Conservation (phyloP, 2,888 invertebrate genomes). For the Torymus auratus region DNA sequence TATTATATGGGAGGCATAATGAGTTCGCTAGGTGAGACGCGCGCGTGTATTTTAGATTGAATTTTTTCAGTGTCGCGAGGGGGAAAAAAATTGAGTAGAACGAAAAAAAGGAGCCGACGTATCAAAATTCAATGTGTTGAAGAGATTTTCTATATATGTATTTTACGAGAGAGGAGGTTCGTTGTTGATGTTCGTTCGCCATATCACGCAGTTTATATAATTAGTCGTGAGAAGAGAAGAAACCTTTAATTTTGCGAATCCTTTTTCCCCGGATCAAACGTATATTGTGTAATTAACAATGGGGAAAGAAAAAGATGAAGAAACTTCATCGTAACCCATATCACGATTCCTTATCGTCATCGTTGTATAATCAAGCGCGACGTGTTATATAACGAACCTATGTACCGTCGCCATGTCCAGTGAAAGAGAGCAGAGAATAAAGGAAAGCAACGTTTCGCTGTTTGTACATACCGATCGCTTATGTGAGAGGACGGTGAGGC, state of each 20-base stretch:
- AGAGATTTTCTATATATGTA: slow-evolving; percentile 41
- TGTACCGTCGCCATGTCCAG: slow-evolving; percentile 25
- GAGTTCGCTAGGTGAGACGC: no score
- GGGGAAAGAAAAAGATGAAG: neutral
- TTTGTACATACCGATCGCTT: slow-evolving; percentile 46
- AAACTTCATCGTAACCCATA: neutral
- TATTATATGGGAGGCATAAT: no score
- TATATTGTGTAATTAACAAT: no score
- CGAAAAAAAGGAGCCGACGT: neutral
- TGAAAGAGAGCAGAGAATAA: neutral
- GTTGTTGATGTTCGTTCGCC: slow-evolving; percentile 18
- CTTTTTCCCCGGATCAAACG: no score
- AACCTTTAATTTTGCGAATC: no score
- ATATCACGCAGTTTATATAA: neutral
- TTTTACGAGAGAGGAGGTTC: slow-evolving; percentile 41
- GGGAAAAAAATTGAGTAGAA: neutral
- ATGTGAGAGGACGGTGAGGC: neutral
- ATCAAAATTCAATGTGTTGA: slow-evolving; percentile 44
- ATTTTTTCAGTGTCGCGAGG: slow-evolving; percentile 47
- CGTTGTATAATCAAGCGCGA: slow-evolving; percentile 8
- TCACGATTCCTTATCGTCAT: no score
- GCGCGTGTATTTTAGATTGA: slow-evolving; percentile 35
- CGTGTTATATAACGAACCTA: neutral
- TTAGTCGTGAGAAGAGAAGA: no score
- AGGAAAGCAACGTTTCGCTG: slow-evolving; percentile 14